Percentiles rank a stretch among this genome's conserved stretches.
Conservation (phyloP, 2,888 invertebrate species). For the Tenodera sinensis region DNA sequence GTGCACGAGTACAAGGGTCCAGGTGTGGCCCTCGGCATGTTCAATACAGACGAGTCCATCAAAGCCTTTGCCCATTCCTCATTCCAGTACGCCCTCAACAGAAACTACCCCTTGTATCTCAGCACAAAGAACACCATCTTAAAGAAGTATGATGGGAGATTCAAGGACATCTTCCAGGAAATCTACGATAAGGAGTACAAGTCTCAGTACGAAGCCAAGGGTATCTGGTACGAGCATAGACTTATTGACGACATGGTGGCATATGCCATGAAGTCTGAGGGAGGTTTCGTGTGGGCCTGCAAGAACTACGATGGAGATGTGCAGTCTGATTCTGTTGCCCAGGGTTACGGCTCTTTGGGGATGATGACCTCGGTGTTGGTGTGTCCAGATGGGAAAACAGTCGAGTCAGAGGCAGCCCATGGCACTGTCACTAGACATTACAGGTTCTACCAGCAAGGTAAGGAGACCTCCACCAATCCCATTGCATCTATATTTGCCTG, state of each 20-base stretch:
- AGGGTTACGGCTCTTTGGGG: conserved; percentile 93
- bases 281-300: conserved; percentile 99
- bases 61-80: conserved; percentile 92
- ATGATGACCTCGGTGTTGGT: conserved; percentile 97
- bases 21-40: conserved; percentile 93
- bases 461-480: conserved; percentile 98
- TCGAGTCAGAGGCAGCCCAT: conserved; percentile 97
- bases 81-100: conserved; percentile 81
- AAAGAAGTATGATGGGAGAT: conserved; percentile 93
- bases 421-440: conserved; percentile 94
- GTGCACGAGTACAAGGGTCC: conserved; percentile 79
- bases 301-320: conserved; percentile 99
- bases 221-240: conserved; percentile 97
- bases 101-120: conserved; percentile 84
- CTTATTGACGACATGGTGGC: conserved; percentile 99
- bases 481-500: conserved; percentile 99
- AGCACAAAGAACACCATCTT: conserved; percentile 97
- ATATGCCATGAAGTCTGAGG: conserved; percentile 95
- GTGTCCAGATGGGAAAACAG: conserved; percentile 96
- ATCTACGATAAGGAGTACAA: conserved; percentile 90
- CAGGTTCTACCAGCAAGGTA: conserved; percentile 84
- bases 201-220: conserved; percentile 72
- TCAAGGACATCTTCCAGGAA: conserved; percentile 96
- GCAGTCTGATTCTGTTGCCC: conserved; percentile 96
- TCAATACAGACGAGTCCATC: conserved; percentile 94